These are phyloP conservation scores for Nicator chloris DNA, from an alignment of 2,113 vertebrate species.

Conservation along the genomic window DNA sequence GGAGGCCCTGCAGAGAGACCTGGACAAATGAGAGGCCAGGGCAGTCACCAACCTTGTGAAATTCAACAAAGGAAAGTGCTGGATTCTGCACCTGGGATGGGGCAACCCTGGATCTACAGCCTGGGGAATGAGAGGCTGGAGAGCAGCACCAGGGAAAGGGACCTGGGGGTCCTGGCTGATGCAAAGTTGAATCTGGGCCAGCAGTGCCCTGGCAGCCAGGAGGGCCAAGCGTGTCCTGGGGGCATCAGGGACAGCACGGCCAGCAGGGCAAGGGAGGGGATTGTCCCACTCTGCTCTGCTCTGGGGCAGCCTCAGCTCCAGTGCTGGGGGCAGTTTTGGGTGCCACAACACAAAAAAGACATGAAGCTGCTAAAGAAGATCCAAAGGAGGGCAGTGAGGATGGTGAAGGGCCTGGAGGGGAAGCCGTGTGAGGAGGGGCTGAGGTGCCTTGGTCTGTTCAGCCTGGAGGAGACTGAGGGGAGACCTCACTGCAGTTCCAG, in stretches of 20 bases:
- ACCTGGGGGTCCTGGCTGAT: background rate
- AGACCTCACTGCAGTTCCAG: background rate
- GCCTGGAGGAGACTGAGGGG: background rate
- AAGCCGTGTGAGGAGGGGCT: background rate
- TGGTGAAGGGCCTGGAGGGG: rapidly evolving
- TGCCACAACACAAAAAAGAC: background rate
- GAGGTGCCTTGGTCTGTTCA: rapidly evolving
- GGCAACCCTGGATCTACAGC: background rate
- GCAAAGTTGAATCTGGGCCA: background rate
- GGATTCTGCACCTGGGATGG: background rate
- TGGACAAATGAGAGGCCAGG: rapidly evolving
- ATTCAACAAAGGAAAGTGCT: background rate
- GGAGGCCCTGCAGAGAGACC: background rate
- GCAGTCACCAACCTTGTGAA: background rate
- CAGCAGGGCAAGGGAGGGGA: rapidly evolving
- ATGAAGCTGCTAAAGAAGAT: rapidly evolving
- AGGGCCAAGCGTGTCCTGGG: background rate
- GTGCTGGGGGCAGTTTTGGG: background rate
- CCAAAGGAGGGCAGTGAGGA: rapidly evolving
- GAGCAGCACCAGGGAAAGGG: background rate
- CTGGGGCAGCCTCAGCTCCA: too few relatives aligned
- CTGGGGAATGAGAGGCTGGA: background rate
- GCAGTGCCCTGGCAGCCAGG: background rate
- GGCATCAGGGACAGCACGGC: background rate
- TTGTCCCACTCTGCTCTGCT: background rate